Evolutionary conservation across 2,888 invertebrate genomes (phyloP).

Genomic region (Eupithecia inturbata): DNA sequence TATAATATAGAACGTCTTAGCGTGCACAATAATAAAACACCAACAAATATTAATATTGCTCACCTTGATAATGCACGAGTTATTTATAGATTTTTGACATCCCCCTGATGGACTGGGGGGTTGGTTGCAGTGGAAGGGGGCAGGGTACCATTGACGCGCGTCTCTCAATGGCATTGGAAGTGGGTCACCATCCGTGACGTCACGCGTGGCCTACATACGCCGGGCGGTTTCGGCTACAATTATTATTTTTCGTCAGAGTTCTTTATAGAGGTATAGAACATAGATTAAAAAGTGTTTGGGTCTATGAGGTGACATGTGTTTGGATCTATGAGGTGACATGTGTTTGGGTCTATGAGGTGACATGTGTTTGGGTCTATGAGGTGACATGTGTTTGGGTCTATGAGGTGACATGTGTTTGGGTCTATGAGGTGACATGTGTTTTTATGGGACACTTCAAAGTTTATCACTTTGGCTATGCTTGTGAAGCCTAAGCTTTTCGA

Average conservation of each 20-base stretch:
- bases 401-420: neutral
- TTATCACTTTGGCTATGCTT: neutral
- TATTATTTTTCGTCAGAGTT: conserved; percentile 65
- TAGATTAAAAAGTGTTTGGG: conserved; percentile 29
- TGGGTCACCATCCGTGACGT: conserved; percentile 80
- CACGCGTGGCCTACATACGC: conserved; percentile 78
- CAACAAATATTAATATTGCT: too few relatives aligned
- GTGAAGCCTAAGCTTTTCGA: neutral
- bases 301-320: neutral
- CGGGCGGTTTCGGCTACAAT: conserved; percentile 71
- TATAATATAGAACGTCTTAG: too few relatives aligned
- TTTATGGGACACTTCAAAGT: neutral
- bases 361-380: neutral
- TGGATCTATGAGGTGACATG: neutral
- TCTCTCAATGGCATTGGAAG: conserved; percentile 79
- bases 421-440: too few relatives aligned
- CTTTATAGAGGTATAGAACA: conserved; percentile 72
- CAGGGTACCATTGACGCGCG: conserved; percentile 81
- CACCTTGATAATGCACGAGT: conserved; percentile 7
- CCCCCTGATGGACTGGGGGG: conserved; percentile 36
- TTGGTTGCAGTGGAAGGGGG: conserved; percentile 52
- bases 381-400: conserved; percentile 9
- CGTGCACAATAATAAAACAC: too few relatives aligned
- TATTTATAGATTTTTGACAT: conserved; percentile 48
- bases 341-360: conserved; percentile 9